Evolutionary conservation across 1,140 invertebrate species (phyloP), one percentile per base, ranked within the genome.

Genomic region (Drosophila arizonae): DNA sequence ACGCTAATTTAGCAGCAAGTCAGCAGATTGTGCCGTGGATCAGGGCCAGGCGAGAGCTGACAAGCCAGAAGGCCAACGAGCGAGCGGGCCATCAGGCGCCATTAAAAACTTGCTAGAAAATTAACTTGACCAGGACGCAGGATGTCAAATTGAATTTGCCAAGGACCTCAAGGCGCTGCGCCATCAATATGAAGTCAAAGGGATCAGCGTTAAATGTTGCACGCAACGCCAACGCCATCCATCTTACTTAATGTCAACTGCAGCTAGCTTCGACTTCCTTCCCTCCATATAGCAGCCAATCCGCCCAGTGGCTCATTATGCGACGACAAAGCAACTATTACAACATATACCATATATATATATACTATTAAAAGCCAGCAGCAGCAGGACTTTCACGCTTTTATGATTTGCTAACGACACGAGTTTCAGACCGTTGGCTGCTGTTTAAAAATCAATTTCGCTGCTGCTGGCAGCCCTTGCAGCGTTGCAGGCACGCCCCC

Each of bases 181-280:
- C 64, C 82, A 70, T 82, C 82, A 86, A 86, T 86, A 86, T 88
- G 68, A 76, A 82, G 72, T 87, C 79, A 86, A 77, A 76, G 70
- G 79, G 84, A 88, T 88, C 84, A 82, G 77, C 76, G 73, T 77
- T 87, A 88, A 86, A 88, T 84, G 79, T 77, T 79, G 84, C 84
- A 88, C 84, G 77, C 84, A 84, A 84, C 84, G 72, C 67, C 81
- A 82, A 79, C 65, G 84, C 70, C 79, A 87, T 87, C 80, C 79
- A 87, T 87, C 84, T 87, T 87, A 84, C 84, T 87, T 87, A 87
- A 88, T 87, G 84, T 87, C 84, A 82, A 72, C 71, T 84, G 84
- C 84, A 87, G 70, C 66, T 62, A 72, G 69, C 62, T 81, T 48
- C 50, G 28, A 46, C 51, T 10, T 24, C 43, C 58, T 33, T 43